phyloP scores from a whole-genome alignment of 1,140 invertebrate species.

The Tyrophagus putrescentiae region DNA sequence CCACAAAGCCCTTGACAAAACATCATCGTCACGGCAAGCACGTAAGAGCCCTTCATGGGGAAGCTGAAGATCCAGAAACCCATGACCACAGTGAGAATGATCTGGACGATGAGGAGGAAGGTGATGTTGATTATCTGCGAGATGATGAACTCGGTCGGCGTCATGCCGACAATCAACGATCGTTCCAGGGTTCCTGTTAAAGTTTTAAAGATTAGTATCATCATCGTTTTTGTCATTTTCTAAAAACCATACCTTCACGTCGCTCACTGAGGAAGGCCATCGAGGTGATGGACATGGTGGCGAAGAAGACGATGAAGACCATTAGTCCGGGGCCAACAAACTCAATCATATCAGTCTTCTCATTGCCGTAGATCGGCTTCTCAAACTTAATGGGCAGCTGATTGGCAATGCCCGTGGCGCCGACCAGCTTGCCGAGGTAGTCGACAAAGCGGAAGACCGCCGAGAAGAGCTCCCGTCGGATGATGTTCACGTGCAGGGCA shows the following conservation, averaged over 20 bases:
- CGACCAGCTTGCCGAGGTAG: background rate
- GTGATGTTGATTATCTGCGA: conserved; percentile 83
- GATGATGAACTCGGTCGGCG: conserved; percentile 70
- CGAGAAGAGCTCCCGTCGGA: conserved; percentile 16
- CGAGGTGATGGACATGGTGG: conserved; percentile 78
- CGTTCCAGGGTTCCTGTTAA: conserved; percentile 55
- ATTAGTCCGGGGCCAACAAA: conserved; percentile 88
- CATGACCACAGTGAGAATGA: conserved; percentile 63
- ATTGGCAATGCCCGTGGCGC: background rate
- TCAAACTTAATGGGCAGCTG: conserved; percentile 43
- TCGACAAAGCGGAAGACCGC: conserved; percentile 18
- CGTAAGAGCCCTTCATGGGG: conserved; percentile 57
- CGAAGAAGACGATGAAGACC: conserved; percentile 81
- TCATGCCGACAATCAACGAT: conserved; percentile 73
- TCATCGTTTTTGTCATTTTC: background rate
- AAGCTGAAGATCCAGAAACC: conserved; percentile 64
- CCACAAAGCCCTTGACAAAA: conserved; percentile 65
- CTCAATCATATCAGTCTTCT: conserved; percentile 33
- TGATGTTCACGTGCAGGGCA: conserved; percentile 21
- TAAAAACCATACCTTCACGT: conserved; percentile 49
- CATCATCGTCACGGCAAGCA: conserved; percentile 55
- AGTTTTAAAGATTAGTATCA: background rate
- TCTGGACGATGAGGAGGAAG: conserved; percentile 80
- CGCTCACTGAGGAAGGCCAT: conserved; percentile 76
- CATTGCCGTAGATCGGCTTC: conserved; percentile 66